These are phyloP conservation scores for Peromyscus eremicus DNA, from an alignment of 2,797 vertebrate species.

Conservation along the genomic window DNA sequence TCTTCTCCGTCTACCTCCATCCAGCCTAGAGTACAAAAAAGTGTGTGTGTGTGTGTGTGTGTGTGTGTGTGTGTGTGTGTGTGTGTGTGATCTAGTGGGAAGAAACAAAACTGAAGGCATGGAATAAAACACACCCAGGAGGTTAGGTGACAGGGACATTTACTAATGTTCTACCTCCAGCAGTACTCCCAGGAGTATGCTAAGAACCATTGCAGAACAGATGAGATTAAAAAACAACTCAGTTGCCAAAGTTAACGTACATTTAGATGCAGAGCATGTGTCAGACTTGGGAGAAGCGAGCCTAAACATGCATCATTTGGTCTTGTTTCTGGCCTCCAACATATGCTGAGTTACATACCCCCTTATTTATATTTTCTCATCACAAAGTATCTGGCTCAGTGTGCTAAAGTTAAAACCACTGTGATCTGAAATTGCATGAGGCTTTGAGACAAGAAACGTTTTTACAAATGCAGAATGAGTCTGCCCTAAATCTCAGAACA, in stretches of 20 bases:
- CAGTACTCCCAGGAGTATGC: neutral
- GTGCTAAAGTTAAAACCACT: conserved; percentile 53
- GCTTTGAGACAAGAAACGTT: conserved; percentile 46
- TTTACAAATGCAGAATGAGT: conserved; percentile 66
- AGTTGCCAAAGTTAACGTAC: conserved; percentile 59
- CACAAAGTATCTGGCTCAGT: neutral
- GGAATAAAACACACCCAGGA: conserved; percentile 79
- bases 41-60: neutral
- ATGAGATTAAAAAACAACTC: conserved; percentile 69
- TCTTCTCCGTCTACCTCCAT: conserved; percentile 45
- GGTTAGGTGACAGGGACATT: conserved; percentile 70
- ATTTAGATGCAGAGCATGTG: conserved; percentile 64
- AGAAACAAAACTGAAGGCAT: conserved; percentile 53
- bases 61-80: neutral
- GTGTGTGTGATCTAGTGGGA: conserved; percentile 69
- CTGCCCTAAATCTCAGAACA: neutral
- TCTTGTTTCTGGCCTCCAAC: conserved; percentile 47
- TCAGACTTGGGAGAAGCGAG: conserved; percentile 16
- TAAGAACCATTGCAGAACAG: conserved; percentile 51
- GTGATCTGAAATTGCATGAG: conserved; percentile 51
- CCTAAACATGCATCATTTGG: conserved; percentile 38
- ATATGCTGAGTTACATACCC: conserved; percentile 35
- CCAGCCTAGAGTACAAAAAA: neutral
- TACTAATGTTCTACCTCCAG: conserved; percentile 55
- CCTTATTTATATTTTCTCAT: conserved; percentile 52